These are phyloP conservation scores for Hermetia illucens DNA, from an alignment of 1,140 invertebrate genomes.

Conservation along the genomic window DNA sequence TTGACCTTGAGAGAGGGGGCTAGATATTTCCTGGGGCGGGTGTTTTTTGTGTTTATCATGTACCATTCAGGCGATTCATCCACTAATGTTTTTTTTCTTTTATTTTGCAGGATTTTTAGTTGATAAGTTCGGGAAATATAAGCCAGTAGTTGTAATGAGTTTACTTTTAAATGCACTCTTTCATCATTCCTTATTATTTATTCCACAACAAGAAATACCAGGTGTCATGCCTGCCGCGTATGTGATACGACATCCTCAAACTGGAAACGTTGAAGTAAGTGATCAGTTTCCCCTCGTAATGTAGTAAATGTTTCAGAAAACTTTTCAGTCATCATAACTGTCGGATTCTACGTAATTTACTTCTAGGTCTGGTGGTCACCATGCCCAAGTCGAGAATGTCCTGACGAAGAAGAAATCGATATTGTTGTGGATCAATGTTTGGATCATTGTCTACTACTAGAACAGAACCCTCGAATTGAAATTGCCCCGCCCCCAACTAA, in stretches of 20 bases:
- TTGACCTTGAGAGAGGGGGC: too few relatives aligned
- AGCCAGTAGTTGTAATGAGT: constrained; percentile 57
- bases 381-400: constrained; percentile 56
- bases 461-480: constrained; percentile 26
- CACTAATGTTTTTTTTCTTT: constrained; percentile 4
- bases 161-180: constrained; percentile 55
- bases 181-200: constrained; percentile 54
- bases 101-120: constrained; percentile 52
- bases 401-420: constrained; percentile 53
- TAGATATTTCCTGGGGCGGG: too few relatives aligned
- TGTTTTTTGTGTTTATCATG: too few relatives aligned
- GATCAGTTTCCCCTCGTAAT: background rate
- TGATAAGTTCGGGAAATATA: constrained; percentile 69
- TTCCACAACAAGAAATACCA: constrained; percentile 57
- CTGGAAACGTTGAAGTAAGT: constrained; percentile 46
- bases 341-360: constrained; percentile 3
- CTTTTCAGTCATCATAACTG: background rate
- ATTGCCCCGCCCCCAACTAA: constrained; percentile 12
- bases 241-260: constrained; percentile 52
- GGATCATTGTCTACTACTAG: constrained; percentile 47
- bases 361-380: constrained; percentile 60
- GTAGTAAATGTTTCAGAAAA: background rate
- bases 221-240: constrained; percentile 54
- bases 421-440: constrained; percentile 51
- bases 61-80: background rate